Conservation (phyloP, 2,113 vertebrate genomes). For the Hyla sarda region DNA sequence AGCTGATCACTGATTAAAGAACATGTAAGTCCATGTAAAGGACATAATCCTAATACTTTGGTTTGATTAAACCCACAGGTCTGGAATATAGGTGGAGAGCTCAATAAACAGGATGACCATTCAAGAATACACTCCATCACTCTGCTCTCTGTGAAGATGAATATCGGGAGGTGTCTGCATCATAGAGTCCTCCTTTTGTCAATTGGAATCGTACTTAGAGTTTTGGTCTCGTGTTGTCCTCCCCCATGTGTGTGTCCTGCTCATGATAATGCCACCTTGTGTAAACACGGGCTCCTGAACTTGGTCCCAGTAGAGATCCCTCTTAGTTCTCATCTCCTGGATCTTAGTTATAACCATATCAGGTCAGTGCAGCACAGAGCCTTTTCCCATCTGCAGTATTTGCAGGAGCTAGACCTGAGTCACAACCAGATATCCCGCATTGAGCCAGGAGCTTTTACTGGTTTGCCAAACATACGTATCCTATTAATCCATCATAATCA, state of each 20-base stretch:
- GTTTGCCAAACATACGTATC: slow-evolving; percentile 75
- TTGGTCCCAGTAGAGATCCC: slow-evolving; percentile 78
- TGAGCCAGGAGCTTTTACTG: slow-evolving; percentile 84
- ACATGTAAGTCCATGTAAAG: not conserved
- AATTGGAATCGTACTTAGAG: not conserved
- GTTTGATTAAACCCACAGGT: slow-evolving; percentile 17
- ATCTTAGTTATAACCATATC: slow-evolving; percentile 84
- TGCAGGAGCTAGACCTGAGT: slow-evolving; percentile 86
- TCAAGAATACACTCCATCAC: not conserved
- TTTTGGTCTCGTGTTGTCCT: slow-evolving; percentile 70
- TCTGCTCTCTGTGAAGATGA: slow-evolving; percentile 35
- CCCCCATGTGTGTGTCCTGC: slow-evolving; percentile 76
- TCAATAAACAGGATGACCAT: not conserved
- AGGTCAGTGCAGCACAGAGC: slow-evolving; percentile 79
- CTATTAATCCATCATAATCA: slow-evolving; percentile 79
- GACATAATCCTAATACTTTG: not conserved
- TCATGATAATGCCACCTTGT: slow-evolving; percentile 78
- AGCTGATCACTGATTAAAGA: too few species aligned
- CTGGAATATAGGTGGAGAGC: not conserved
- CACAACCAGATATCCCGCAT: slow-evolving; percentile 85
- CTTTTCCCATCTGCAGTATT: slow-evolving; percentile 77
- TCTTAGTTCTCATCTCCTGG: slow-evolving; percentile 73
- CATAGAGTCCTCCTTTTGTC: not conserved
- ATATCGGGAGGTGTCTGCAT: not conserved
- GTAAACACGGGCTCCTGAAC: slow-evolving; percentile 77